These are phyloP conservation scores for Acrocera orbiculus DNA, from an alignment of 2,888 invertebrate genomes.

Conservation along the genomic window DNA sequence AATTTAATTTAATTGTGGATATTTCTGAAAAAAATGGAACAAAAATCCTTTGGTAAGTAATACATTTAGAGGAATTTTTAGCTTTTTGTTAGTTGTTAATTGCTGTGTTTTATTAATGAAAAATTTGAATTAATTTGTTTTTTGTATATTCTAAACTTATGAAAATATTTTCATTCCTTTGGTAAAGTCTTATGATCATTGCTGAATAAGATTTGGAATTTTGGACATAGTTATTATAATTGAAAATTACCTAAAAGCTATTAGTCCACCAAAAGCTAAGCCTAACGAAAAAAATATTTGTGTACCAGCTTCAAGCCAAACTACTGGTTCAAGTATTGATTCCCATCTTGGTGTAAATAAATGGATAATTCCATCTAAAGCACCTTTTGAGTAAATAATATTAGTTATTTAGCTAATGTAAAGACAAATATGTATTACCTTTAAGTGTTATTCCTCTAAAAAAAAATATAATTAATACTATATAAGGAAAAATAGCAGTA, in stretches of 20 bases:
- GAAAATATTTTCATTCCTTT: too few relatives aligned
- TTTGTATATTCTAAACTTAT: background rate
- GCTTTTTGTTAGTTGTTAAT: too few relatives aligned
- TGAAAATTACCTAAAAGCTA: slow-evolving; percentile 55
- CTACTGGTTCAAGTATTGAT: slow-evolving; percentile 77
- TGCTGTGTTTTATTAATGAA: too few relatives aligned
- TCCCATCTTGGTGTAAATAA: slow-evolving; percentile 88
- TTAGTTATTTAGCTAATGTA: background rate
- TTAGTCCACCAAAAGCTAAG: slow-evolving; percentile 86
- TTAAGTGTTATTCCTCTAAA: slow-evolving; percentile 81
- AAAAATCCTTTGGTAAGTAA: too few relatives aligned
- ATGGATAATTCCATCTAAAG: slow-evolving; percentile 63
- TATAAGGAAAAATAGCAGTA: slow-evolving; percentile 91
- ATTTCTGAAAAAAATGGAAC: too few relatives aligned
- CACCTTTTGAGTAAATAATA: slow-evolving; percentile 15
- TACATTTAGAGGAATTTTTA: too few relatives aligned
- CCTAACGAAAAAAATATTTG: slow-evolving; percentile 96
- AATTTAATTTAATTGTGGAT: too few relatives aligned
- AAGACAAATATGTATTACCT: slow-evolving; percentile 37
- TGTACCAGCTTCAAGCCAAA: slow-evolving; percentile 94
- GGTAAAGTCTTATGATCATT: too few relatives aligned
- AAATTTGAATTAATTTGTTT: too few relatives aligned
- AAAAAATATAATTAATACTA: slow-evolving; percentile 90
- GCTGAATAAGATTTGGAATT: too few relatives aligned
- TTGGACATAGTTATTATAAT: background rate